Conservation (phyloP, 2,113 vertebrate genomes). For the Sigmodon hispidus region DNA sequence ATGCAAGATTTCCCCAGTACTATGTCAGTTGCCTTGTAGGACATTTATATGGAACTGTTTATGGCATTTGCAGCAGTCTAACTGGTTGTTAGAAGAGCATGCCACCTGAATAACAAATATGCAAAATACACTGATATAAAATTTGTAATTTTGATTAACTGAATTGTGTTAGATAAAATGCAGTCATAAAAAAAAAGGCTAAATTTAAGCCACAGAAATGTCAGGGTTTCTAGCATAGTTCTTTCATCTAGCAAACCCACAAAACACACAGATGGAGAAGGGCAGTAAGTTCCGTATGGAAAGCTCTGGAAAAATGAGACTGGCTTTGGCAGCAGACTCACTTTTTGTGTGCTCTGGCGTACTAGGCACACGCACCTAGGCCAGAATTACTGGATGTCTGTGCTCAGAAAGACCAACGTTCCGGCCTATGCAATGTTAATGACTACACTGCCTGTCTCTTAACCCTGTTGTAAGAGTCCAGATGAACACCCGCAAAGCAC, state of each 20-base stretch:
- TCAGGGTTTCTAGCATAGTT: constrained; percentile 5
- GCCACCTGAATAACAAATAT: constrained; percentile 12
- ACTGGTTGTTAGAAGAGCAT: neutral
- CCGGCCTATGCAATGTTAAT: neutral
- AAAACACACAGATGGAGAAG: neutral
- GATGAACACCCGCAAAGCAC: neutral
- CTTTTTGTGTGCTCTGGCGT: neutral
- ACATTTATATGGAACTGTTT: neutral
- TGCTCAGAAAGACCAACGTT: neutral
- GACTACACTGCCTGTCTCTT: neutral
- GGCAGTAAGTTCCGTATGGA: neutral
- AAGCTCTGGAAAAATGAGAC: neutral
- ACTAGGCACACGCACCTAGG: neutral
- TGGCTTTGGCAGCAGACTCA: neutral
- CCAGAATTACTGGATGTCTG: neutral
- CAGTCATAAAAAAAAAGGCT: neutral
- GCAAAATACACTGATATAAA: neutral
- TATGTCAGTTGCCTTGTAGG: neutral
- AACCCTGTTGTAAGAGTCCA: neutral
- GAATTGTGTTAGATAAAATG: neutral
- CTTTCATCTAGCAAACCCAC: neutral
- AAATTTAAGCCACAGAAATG: neutral
- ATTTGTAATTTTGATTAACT: neutral
- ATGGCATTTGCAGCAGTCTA: neutral
- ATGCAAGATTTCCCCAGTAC: neutral